These are phyloP conservation scores for Ictalurus furcatus DNA, from an alignment of 2,113 vertebrate species.

Conservation along the genomic window DNA sequence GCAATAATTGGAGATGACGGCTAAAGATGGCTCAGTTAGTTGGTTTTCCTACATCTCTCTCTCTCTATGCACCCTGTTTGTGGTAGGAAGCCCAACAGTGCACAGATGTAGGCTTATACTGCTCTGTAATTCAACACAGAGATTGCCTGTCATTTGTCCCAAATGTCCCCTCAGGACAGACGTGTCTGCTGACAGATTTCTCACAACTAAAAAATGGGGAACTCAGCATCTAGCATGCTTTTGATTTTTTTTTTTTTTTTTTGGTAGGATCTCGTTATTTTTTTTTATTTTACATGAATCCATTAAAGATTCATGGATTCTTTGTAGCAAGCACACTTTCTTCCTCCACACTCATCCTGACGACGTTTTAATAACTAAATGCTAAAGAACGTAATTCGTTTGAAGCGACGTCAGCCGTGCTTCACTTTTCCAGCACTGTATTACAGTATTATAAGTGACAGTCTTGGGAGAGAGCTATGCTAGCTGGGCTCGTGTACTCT, in stretches of 20 bases:
- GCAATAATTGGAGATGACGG: conserved; percentile 68
- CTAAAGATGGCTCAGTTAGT: conserved; percentile 66
- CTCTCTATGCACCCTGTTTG: conserved; percentile 30
- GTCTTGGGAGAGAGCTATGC: conserved; percentile 37
- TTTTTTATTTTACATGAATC: conserved; percentile 67
- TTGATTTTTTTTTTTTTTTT: conserved; percentile 65
- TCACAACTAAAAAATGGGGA: conserved; percentile 68
- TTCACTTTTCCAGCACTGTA: conserved; percentile 26
- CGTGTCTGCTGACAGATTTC: conserved; percentile 71
- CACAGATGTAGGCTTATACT: conserved; percentile 62
- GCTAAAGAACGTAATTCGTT: conserved; percentile 58
- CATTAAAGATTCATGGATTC: conserved; percentile 47
- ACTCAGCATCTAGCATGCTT: conserved; percentile 51
- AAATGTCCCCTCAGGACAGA: conserved; percentile 67
- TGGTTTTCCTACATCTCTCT: conserved; percentile 25
- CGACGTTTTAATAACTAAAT: conserved; percentile 54
- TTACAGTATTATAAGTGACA: conserved; percentile 29
- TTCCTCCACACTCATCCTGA: conserved; percentile 54
- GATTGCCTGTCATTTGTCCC: conserved; percentile 71
- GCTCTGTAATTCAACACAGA: conserved; percentile 68
- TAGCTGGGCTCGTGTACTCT: conserved; percentile 34
- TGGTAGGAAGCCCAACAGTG: conserved; percentile 56
- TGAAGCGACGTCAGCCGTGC: conserved; percentile 53
- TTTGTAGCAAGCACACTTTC: conserved; percentile 47
- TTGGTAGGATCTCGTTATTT: conserved; percentile 34